These are phyloP conservation scores for Struthidea cinerea DNA, from an alignment of 2,113 vertebrate genomes.

Conservation along the genomic window DNA sequence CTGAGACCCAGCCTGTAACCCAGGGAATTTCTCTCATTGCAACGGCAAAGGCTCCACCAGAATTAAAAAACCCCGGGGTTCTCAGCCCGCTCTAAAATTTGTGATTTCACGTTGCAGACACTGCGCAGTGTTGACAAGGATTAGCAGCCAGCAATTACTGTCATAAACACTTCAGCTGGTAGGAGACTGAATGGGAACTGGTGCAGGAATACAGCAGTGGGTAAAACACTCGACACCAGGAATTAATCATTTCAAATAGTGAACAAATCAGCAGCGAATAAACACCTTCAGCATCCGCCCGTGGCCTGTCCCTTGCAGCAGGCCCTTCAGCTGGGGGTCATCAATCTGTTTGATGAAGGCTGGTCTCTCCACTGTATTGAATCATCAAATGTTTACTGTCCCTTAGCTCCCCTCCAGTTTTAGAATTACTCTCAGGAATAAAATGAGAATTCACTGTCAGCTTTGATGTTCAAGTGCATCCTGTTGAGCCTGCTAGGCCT, in stretches of 20 bases:
- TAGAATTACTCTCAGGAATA: not conserved
- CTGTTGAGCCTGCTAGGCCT: not conserved
- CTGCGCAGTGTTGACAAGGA: not conserved
- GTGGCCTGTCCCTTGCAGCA: not conserved
- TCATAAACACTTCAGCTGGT: not conserved
- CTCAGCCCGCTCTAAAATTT: not conserved
- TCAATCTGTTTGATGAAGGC: not conserved
- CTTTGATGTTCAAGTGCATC: slow-evolving; percentile 13
- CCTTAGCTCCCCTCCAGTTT: not conserved
- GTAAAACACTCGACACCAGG: not conserved
- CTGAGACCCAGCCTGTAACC: not conserved
- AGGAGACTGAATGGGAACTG: not conserved
- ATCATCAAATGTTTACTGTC: not conserved
- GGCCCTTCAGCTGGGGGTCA: not conserved
- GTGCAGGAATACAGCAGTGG: not conserved
- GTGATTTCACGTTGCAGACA: not conserved
- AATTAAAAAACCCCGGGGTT: not conserved
- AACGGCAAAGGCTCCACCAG: not conserved
- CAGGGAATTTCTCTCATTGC: not conserved
- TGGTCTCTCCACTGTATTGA: not conserved
- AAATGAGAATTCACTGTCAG: not conserved
- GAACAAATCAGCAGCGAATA: not conserved
- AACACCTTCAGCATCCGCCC: not conserved
- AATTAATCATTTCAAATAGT: not conserved
- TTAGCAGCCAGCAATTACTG: not conserved